These are phyloP conservation scores for Hoplostethus mediterraneus DNA, from an alignment of 2,797 vertebrate genomes.

Conservation along the genomic window DNA sequence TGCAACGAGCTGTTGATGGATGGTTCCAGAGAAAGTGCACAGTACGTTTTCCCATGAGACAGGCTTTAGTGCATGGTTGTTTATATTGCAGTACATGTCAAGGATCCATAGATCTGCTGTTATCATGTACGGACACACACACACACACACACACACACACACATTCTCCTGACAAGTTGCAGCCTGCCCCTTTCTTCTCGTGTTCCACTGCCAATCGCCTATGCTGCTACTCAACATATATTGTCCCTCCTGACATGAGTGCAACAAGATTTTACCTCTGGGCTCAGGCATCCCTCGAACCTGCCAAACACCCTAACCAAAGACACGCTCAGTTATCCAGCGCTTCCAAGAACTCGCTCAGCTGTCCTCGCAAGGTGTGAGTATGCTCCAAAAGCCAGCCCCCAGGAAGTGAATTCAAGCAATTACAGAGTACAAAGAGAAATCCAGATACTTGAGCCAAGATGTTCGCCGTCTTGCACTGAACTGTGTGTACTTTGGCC, in stretches of 20 bases:
- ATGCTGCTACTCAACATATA: conserved; percentile 36
- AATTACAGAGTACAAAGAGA: conserved; percentile 44
- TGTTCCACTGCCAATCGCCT: conserved; percentile 50
- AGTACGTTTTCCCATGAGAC: conserved; percentile 46
- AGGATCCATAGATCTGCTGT: conserved; percentile 59
- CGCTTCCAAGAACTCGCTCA: conserved; percentile 19
- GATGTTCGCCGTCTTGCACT: conserved; percentile 22
- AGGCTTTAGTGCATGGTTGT: conserved; percentile 67
- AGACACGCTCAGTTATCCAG: conserved; percentile 30
- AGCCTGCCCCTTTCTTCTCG: conserved; percentile 63
- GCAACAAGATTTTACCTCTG: conserved; percentile 44
- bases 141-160: conserved; percentile 4
- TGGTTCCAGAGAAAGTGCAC: conserved; percentile 27
- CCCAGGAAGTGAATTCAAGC: conserved; percentile 33
- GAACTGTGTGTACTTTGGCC: conserved; percentile 55
- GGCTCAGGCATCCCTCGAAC: conserved; percentile 35
- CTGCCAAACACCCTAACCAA: conserved; percentile 32
- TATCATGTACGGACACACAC: conserved; percentile 24
- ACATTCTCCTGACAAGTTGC: conserved; percentile 71
- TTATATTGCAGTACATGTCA: conserved; percentile 58
- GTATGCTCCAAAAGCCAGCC: conserved; percentile 24
- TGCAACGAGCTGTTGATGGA: conserved; percentile 51
- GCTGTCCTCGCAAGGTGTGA: conserved; percentile 36
- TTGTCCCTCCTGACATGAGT: conserved; percentile 34
- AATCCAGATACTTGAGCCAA: conserved; percentile 32